phyloP scores from a whole-genome alignment of 1,140 invertebrate genomes.

The Drosophila takahashii region DNA sequence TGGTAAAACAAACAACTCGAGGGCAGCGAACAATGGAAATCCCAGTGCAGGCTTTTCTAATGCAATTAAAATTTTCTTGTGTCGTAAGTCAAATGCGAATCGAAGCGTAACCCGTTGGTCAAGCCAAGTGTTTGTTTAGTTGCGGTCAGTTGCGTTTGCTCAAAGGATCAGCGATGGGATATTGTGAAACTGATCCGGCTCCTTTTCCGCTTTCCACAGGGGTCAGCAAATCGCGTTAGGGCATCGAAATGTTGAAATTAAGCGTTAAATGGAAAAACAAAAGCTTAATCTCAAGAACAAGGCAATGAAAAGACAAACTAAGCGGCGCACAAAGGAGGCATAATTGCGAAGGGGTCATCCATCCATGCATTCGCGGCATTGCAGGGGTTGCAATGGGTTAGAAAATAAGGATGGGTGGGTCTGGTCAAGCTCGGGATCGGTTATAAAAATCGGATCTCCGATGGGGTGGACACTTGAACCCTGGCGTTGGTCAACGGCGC shows the following conservation, averaged over 20 bases:
- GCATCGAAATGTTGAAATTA: constrained; percentile 79
- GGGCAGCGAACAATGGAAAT: constrained; percentile 18
- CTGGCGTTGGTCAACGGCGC: constrained; percentile 36
- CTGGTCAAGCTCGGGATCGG: not conserved
- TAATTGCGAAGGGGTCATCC: constrained; percentile 74
- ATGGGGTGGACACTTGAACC: constrained; percentile 73
- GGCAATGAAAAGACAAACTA: constrained; percentile 81
- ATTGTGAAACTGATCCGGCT: constrained; percentile 63
- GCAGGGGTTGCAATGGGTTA: constrained; percentile 57
- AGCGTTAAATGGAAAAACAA: constrained; percentile 83
- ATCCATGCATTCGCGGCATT: constrained; percentile 43
- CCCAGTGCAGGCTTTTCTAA: constrained; percentile 58
- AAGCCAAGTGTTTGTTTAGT: constrained; percentile 74
- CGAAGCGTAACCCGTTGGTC: constrained; percentile 54
- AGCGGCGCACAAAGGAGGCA: constrained; percentile 69
- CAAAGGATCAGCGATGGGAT: constrained; percentile 40
- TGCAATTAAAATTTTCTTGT: constrained; percentile 70
- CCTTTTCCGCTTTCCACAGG: constrained; percentile 20
- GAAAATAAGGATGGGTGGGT: constrained; percentile 1
- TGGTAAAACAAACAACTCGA: constrained; percentile 67
- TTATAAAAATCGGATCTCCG: not conserved
- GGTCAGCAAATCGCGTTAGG: constrained; percentile 75
- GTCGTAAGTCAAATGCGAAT: constrained; percentile 75
- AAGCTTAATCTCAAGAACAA: constrained; percentile 77
- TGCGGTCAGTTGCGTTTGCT: constrained; percentile 71